Conservation (phyloP, 2,113 vertebrate genomes). For the Herpailurus yagouaroundi region DNA sequence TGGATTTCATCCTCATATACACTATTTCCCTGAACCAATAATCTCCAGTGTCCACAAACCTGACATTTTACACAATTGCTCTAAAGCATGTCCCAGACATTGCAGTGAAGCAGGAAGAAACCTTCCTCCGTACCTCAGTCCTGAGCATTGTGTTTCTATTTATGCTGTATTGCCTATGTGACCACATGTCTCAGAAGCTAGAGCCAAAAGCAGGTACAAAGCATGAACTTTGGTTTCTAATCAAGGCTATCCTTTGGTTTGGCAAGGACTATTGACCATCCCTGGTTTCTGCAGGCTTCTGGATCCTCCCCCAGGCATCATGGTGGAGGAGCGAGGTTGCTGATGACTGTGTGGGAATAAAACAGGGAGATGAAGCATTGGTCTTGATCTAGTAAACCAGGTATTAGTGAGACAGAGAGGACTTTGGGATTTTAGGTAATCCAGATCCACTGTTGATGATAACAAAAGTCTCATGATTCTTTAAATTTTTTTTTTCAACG, state of each 20-base stretch:
- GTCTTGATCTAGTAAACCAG: not conserved
- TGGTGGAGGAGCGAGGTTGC: not conserved
- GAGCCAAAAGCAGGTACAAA: not conserved
- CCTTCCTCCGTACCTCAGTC: not conserved
- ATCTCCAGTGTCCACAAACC: not conserved
- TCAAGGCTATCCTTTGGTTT: not conserved
- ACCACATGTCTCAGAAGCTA: not conserved
- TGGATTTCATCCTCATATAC: not conserved
- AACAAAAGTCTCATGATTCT: not conserved
- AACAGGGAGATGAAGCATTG: not conserved
- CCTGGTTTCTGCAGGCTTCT: not conserved
- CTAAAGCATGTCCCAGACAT: not conserved
- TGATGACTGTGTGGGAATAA: not conserved
- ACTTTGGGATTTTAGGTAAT: not conserved
- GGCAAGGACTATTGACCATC: not conserved
- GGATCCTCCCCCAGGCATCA: not conserved
- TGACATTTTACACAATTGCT: not conserved
- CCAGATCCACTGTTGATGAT: not conserved
- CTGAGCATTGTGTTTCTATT: not conserved
- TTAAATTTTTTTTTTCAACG: too few species aligned
- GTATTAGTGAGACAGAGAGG: not conserved
- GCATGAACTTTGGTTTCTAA: not conserved
- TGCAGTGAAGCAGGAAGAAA: not conserved
- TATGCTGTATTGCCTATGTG: not conserved
- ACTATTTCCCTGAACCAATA: not conserved